Evolutionary conservation across 1,140 invertebrate species (phyloP).

Genomic region (Eupristina koningsbergeri): DNA sequence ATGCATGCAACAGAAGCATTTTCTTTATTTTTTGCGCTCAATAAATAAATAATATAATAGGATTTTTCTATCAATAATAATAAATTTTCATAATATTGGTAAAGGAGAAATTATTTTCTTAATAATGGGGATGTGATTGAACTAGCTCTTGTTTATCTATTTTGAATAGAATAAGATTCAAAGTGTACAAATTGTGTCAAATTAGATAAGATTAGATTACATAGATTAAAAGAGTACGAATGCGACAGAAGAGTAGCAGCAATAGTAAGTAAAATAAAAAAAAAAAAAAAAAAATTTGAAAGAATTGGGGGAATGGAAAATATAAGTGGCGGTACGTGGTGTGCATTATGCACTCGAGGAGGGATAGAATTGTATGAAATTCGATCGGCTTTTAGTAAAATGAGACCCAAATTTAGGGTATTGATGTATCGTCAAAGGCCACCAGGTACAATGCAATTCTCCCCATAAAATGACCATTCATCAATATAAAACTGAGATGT

Average conservation of each 20-base stretch:
- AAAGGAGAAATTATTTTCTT: neutral
- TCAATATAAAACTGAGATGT: neutral
- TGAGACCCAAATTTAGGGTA: constrained; percentile 68
- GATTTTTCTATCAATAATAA: neutral
- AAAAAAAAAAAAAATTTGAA: constrained; percentile 37
- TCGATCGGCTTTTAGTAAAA: constrained; percentile 72
- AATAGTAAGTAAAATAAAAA: neutral
- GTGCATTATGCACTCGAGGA: constrained; percentile 61
- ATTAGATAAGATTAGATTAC: constrained; percentile 1
- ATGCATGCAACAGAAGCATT: too few relatives aligned
- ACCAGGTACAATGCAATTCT: constrained; percentile 48
- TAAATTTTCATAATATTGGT: neutral
- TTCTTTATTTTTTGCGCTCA: too few relatives aligned
- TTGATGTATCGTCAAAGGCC: constrained; percentile 46
- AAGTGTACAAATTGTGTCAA: neutral
- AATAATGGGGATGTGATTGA: neutral
- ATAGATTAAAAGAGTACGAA: constrained; percentile 2
- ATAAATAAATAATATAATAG: too few relatives aligned
- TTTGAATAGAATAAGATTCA: neutral
- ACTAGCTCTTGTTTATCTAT: neutral
- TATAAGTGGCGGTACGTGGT: constrained; percentile 12
- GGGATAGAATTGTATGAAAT: constrained; percentile 65
- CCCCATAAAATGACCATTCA: constrained; percentile 63
- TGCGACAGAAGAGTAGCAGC: neutral
- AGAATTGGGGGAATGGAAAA: constrained; percentile 31